A percentile compares a stretch with the other conserved stretches of the same genome.
phyloP scores from a whole-genome alignment of 2,797 vertebrate species.

The Otolemur crassicaudatus region DNA sequence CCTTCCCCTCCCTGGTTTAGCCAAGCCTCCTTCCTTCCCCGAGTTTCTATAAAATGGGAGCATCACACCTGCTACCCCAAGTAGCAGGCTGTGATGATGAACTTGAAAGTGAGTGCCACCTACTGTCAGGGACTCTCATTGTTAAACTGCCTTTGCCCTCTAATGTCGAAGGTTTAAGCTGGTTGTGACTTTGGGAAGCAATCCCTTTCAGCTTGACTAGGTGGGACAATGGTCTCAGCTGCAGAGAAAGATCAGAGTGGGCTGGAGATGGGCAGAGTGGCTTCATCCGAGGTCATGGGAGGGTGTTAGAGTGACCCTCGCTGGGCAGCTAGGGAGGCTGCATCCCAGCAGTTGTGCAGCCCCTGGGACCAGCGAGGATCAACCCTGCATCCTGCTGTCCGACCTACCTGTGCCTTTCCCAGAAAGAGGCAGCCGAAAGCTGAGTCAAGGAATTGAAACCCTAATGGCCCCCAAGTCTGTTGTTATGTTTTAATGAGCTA shows the following conservation, averaged over 20 bases:
- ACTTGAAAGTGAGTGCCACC: neutral
- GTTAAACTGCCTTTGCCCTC: neutral
- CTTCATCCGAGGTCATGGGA: neutral
- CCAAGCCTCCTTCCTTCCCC: neutral
- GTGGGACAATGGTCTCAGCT: too few species aligned
- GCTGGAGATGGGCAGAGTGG: neutral
- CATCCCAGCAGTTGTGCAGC: neutral
- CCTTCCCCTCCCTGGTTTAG: neutral
- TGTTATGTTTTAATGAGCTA: conserved; percentile 73
- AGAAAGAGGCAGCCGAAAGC: neutral
- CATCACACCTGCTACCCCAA: neutral
- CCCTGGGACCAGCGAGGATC: neutral
- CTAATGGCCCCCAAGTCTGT: conserved; percentile 52
- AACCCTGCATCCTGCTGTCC: accelerated
- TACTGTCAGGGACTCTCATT: neutral
- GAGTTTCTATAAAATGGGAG: neutral
- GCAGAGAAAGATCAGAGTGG: neutral
- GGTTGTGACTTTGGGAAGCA: neutral
- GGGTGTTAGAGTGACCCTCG: neutral
- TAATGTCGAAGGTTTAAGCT: neutral
- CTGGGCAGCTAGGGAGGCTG: too few species aligned
- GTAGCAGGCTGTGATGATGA: neutral
- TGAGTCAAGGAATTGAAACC: conserved; percentile 29
- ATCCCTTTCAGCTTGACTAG: neutral
- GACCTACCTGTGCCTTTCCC: neutral